A percentile compares a stretch with the other conserved stretches of the same genome.
Conservation (phyloP, 2,888 invertebrate species). For the Eupithecia vulgata region DNA sequence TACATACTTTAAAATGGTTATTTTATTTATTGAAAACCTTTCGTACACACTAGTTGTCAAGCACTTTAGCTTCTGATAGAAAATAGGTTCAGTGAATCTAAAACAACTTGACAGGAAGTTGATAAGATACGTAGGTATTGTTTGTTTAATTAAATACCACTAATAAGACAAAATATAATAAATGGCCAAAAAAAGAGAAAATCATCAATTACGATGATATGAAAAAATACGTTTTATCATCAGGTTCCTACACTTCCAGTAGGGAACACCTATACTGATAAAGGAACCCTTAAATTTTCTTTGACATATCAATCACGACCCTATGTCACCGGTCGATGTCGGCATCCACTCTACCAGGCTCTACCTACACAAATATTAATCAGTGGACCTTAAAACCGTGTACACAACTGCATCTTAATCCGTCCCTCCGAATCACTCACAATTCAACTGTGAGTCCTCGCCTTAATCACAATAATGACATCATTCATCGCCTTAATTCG, state of each 20-base stretch:
- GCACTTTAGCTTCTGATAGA: neutral
- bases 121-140: neutral
- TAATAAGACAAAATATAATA: neutral
- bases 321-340: constrained; percentile 10
- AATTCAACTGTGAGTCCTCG: constrained; percentile 73
- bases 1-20: constrained; percentile 85
- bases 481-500: constrained; percentile 74
- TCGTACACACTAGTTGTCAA: neutral
- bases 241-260: neutral
- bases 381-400: constrained; percentile 40
- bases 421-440: constrained; percentile 71
- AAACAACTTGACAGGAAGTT: neutral
- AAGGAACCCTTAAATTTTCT: constrained; percentile 8
- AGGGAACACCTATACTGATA: neutral
- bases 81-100: neutral
- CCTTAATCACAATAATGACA: constrained; percentile 78
- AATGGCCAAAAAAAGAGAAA: neutral
- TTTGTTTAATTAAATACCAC: neutral
- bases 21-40: constrained; percentile 68
- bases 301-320: constrained; percentile 13
- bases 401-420: constrained; percentile 58
- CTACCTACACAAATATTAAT: constrained; percentile 41
- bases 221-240: neutral
- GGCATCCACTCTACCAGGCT: constrained; percentile 16
- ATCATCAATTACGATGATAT: neutral